Evolutionary conservation across 2,797 vertebrate genomes (phyloP), one percentile per base, ranked within the genome.

Genomic region (Spinus olivaceus): DNA sequence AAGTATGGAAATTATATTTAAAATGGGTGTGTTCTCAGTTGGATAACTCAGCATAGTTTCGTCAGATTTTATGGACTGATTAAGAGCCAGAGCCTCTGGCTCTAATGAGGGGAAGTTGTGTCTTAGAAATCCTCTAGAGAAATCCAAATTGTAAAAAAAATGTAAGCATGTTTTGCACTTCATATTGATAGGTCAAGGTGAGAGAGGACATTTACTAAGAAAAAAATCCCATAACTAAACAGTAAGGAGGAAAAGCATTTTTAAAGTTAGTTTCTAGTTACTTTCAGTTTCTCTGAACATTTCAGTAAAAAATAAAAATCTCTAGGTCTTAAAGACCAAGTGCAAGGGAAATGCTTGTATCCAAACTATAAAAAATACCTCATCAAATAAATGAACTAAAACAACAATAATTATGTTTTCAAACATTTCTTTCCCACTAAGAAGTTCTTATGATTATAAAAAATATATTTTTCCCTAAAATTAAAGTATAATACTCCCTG

Each of bases 271-370:
- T 79, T 79, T 88, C 70, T 60, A 49, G 30, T 57, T 88, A 56
- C 51, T 90, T 93, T 86, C 73, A 60, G 24, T 84, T 90, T 96
- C 88, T 93, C 32, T 64, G 64, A 88, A 72, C 66, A 41, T 44
- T 42, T 50, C 47, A 83, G 32, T 47, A 65, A 74, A 90, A 14
- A 79, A n/a, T 57, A 81, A 50, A 25, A 46, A 57, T 13, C 35
- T 86, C 46, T 41, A 41, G 32, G 41, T 16, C 12, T 73, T 79
- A 57, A 76, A 81, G 33, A 84, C 14, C 41, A 93, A 73, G 37
- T 12, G 8, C 37, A 69, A 90, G 27, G 51, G 35, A 82, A 94
- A 51, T 79, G 17, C 10, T 78, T 86, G 33, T 28, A 66, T 53
- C 41, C 20, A 39, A 88, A 65, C 23, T 60, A n/a, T 49, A 6